phyloP scores from a whole-genome alignment of 2,888 invertebrate genomes.

The Mythimna pallens region DNA sequence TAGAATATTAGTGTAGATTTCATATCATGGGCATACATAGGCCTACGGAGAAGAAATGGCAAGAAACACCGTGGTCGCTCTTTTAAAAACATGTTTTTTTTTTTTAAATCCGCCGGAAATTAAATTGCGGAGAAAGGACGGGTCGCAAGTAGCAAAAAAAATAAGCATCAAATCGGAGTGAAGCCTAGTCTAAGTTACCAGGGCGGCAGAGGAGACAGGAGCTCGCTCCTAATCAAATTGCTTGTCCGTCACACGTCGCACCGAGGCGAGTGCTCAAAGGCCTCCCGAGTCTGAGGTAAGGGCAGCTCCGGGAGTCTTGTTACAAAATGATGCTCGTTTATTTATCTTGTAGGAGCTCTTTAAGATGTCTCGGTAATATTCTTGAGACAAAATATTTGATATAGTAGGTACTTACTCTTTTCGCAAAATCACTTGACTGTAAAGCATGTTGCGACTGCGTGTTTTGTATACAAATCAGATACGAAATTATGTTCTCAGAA shows the following conservation, averaged over 20 bases:
- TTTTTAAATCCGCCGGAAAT: too few relatives aligned
- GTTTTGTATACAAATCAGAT: not conserved
- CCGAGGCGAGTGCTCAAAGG: constrained; percentile 14
- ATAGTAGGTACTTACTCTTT: not conserved
- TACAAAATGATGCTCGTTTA: constrained; percentile 6
- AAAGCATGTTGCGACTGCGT: not conserved
- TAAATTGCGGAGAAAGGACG: too few relatives aligned
- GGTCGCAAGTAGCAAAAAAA: constrained; percentile 1
- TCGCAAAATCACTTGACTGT: not conserved
- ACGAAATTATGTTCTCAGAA: not conserved
- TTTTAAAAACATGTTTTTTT: too few relatives aligned
- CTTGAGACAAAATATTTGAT: not conserved
- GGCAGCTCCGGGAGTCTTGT: not conserved
- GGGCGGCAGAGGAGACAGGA: constrained; percentile 17
- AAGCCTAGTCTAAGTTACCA: constrained; percentile 14
- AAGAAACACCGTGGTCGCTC: too few relatives aligned
- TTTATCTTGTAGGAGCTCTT: constrained; percentile 1
- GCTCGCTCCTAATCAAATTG: constrained; percentile 49
- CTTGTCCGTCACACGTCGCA: constrained; percentile 54
- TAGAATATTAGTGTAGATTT: too few relatives aligned
- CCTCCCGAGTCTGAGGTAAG: constrained; percentile 23
- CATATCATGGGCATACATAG: too few relatives aligned
- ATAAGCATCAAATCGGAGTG: constrained; percentile 12
- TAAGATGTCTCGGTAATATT: not conserved
- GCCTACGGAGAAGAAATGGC: too few relatives aligned